Percentiles rank a stretch among this genome's conserved stretches.
These are phyloP conservation scores for Leptopilina syphax DNA, from an alignment of 2,888 invertebrate species.

Conservation along the genomic window DNA sequence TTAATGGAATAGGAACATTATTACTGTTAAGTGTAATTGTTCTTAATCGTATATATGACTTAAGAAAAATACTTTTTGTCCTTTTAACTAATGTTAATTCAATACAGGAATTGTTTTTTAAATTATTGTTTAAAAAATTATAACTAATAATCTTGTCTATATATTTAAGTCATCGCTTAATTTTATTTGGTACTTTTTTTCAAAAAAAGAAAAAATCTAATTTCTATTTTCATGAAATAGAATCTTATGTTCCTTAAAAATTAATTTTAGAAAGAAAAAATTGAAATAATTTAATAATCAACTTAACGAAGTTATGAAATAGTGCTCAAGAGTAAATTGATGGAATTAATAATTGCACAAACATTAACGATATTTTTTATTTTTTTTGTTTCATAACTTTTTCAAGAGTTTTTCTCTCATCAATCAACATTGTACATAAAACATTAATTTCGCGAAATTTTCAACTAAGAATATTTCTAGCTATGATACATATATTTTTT, in stretches of 20 bases:
- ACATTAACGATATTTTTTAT: not conserved
- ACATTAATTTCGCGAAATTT: not conserved
- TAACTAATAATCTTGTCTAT: not conserved
- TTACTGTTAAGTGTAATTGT: not conserved
- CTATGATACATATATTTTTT: slow-evolving; percentile 36
- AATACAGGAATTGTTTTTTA: slow-evolving; percentile 2
- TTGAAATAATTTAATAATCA: not conserved
- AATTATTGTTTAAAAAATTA: slow-evolving; percentile 1
- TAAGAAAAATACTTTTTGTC: not conserved
- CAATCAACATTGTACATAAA: slow-evolving; percentile 17
- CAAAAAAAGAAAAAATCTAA: not conserved
- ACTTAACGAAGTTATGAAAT: not conserved
- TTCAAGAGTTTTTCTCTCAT: not conserved
- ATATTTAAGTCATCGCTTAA: not conserved
- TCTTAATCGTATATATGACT: no score
- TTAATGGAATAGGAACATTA: not conserved
- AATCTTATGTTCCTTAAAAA: not conserved
- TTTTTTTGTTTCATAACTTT: not conserved
- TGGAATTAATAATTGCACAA: slow-evolving; percentile 33
- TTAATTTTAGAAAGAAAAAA: not conserved
- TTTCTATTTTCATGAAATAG: not conserved
- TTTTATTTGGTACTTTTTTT: not conserved
- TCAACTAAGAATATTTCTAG: slow-evolving; percentile 16
- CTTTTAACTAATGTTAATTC: not conserved
- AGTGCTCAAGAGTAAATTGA: slow-evolving; percentile 14